A percentile compares a stretch with the other conserved stretches of the same genome.
phyloP scores from a whole-genome alignment of 2,888 invertebrate genomes.

The Quadroppia sp. region DNA sequence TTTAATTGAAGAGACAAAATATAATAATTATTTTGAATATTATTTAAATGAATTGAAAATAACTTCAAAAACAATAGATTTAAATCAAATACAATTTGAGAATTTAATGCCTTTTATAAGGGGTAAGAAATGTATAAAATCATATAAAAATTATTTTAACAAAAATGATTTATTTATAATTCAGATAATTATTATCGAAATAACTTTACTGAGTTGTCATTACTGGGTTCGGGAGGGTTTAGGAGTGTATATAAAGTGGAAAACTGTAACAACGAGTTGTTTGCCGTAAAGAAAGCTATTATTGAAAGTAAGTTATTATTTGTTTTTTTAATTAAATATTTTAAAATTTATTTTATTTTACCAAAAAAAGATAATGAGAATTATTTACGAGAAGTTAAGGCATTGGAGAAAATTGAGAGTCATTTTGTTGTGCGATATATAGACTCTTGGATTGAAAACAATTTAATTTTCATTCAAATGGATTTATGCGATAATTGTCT shows the following conservation, averaged over 20 bases:
- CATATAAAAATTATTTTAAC: too few species aligned
- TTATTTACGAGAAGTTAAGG: background rate
- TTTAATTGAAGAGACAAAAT: too few species aligned
- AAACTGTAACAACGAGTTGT: too few species aligned
- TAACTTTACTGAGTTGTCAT: too few species aligned
- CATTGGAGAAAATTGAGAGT: background rate
- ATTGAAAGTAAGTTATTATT: too few species aligned
- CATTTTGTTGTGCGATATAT: background rate
- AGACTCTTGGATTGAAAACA: background rate
- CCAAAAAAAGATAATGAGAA: background rate
- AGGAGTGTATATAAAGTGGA: background rate
- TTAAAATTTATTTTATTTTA: background rate
- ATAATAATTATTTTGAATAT: too few species aligned
- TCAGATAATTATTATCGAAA: too few species aligned
- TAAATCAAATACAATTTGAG: background rate
- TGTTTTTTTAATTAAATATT: too few species aligned
- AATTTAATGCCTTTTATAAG: background rate
- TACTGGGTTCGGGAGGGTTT: background rate
- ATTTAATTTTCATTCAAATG: background rate
- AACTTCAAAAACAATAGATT: background rate
- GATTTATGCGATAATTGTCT: background rate
- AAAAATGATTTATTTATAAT: too few species aligned
- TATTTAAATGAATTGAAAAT: too few species aligned
- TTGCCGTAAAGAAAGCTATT: too few species aligned
- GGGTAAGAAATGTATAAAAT: too few species aligned